These are phyloP conservation scores for Thereva unica DNA, from an alignment of 2,888 invertebrate genomes.

Conservation along the genomic window DNA sequence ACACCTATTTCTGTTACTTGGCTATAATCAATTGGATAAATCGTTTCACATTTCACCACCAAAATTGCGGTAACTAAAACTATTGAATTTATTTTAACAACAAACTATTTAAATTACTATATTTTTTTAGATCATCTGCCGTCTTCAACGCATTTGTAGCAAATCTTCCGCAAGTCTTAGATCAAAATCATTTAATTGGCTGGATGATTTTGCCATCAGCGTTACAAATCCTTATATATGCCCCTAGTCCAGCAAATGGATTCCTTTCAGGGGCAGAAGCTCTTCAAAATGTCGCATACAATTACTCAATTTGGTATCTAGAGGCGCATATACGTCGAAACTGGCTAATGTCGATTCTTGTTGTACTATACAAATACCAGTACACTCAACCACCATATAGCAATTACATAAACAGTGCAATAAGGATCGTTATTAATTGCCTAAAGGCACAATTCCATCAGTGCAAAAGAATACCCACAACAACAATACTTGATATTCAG, in stretches of 20 bases:
- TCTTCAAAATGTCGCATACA: constrained; percentile 63
- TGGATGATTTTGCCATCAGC: constrained; percentile 85
- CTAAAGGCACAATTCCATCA: constrained; percentile 89
- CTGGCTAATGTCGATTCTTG: constrained; percentile 92
- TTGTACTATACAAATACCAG: constrained; percentile 92
- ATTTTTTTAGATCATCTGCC: constrained; percentile 73
- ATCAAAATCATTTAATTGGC: constrained; percentile 95
- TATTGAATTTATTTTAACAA: not conserved
- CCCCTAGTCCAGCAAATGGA: constrained; percentile 74
- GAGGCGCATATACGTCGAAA: constrained; percentile 85
- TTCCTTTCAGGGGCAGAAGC: constrained; percentile 60
- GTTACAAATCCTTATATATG: constrained; percentile 77
- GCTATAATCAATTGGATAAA: constrained; percentile 90
- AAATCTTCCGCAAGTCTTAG: constrained; percentile 90
- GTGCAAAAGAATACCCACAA: constrained; percentile 82
- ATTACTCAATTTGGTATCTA: constrained; percentile 85
- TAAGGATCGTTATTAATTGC: constrained; percentile 89
- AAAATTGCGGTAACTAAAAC: constrained; percentile 68
- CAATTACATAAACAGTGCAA: constrained; percentile 75
- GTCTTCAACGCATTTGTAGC: constrained; percentile 95
- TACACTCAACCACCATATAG: constrained; percentile 73
- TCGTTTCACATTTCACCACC: constrained; percentile 89
- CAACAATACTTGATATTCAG: constrained; percentile 74
- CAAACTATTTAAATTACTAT: not conserved
- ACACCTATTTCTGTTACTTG: constrained; percentile 89